A percentile compares a stretch with the other conserved stretches of the same genome.
Evolutionary conservation across 1,140 invertebrate species (phyloP).

Genomic region (Drosophila prosaltans): DNA sequence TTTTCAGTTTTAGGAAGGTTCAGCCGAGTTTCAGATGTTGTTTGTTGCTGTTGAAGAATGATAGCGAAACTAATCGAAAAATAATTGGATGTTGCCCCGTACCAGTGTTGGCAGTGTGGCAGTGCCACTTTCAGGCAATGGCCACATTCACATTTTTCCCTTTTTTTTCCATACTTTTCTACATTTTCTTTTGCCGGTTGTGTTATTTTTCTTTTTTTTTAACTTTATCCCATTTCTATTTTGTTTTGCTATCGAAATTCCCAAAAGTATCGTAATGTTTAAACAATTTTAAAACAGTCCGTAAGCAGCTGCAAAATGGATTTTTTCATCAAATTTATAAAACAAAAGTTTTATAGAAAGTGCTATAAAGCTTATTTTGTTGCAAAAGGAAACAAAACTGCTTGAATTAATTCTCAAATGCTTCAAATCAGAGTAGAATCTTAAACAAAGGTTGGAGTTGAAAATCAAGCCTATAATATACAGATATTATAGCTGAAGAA

Average conservation of each 20-base stretch:
- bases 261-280: slow-evolving; percentile 82
- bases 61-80: slow-evolving; percentile 83
- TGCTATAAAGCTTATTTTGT: background rate
- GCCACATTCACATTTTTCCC: slow-evolving; percentile 39
- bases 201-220: slow-evolving; percentile 25
- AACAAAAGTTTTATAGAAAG: background rate
- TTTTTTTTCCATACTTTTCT: slow-evolving; percentile 33
- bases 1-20: slow-evolving; percentile 44
- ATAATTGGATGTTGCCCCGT: slow-evolving; percentile 79
- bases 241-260: slow-evolving; percentile 69
- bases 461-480: no score
- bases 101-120: background rate
- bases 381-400: background rate
- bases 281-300: slow-evolving; percentile 68
- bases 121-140: slow-evolving; percentile 24
- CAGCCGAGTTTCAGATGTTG: slow-evolving; percentile 46
- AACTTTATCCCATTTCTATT: slow-evolving; percentile 45
- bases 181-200: slow-evolving; percentile 29
- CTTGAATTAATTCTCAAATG: no score
- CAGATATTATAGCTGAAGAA: no score
- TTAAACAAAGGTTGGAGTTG: no score
- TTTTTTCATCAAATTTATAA: background rate
- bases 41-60: slow-evolving; percentile 72
- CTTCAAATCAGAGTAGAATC: no score
- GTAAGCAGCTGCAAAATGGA: slow-evolving; percentile 58